A percentile compares a stretch with the other conserved stretches of the same genome.
phyloP scores from a whole-genome alignment of 1,140 invertebrate species.

The Apis cerana region DNA sequence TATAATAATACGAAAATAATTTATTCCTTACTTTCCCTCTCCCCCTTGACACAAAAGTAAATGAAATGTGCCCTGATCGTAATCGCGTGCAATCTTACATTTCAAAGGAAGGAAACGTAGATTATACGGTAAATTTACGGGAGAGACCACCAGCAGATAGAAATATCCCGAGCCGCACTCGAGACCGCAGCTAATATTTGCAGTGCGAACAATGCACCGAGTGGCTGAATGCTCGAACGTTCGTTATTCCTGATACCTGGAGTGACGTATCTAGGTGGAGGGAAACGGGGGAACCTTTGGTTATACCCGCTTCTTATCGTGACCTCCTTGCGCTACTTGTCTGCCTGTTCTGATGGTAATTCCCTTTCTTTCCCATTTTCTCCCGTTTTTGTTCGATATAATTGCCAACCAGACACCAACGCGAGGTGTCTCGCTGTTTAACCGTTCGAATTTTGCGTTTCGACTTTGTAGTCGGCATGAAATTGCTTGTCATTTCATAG shows the following conservation, averaged over 20 bases:
- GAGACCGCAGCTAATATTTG: slow-evolving; percentile 69
- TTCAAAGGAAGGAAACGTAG: neutral
- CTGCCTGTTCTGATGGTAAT: slow-evolving; percentile 16
- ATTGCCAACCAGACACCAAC: neutral
- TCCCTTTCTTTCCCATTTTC: slow-evolving; percentile 17
- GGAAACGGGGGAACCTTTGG: slow-evolving; percentile 47
- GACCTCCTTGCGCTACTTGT: slow-evolving; percentile 67
- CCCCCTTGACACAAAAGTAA: too few relatives aligned
- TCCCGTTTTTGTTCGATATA: slow-evolving; percentile 1
- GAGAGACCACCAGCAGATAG: neutral
- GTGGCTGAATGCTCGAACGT: slow-evolving; percentile 62
- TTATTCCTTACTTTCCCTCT: too few relatives aligned
- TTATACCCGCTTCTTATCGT: slow-evolving; percentile 69
- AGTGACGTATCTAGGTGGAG: slow-evolving; percentile 59
- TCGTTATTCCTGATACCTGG: slow-evolving; percentile 68
- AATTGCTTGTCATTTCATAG: neutral
- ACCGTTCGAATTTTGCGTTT: neutral
- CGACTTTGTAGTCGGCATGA: neutral
- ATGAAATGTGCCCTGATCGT: too few relatives aligned
- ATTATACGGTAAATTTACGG: neutral
- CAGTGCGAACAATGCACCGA: slow-evolving; percentile 67
- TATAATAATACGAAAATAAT: too few relatives aligned
- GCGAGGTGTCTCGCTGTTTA: neutral
- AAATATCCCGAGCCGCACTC: slow-evolving; percentile 47
- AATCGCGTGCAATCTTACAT: too few relatives aligned